These are phyloP conservation scores for Clusia tigrina DNA, from an alignment of 2,888 invertebrate species.

Conservation along the genomic window DNA sequence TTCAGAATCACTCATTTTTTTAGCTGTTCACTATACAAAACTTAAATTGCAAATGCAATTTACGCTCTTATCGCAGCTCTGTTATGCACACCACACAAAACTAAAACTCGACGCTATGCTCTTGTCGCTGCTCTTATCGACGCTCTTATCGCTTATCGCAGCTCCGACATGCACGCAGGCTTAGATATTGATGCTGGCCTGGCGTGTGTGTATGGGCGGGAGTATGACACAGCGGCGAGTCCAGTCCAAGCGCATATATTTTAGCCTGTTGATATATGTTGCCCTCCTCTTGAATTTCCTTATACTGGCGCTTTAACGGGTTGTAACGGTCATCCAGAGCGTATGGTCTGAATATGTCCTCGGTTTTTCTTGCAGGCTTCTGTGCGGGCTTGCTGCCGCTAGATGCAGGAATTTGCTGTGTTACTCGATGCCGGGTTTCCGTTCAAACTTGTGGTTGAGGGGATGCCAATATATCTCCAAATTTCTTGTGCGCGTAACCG, in stretches of 20 bases:
- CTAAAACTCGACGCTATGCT: no score
- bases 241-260: constrained; percentile 26
- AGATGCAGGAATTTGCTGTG: not conserved
- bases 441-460: not conserved
- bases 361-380: not conserved
- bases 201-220: not conserved
- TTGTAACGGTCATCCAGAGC: constrained; percentile 34
- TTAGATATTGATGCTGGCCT: no score
- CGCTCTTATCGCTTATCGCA: no score
- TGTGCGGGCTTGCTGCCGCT: not conserved
- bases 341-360: constrained; percentile 25
- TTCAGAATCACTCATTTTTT: no score
- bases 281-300: constrained; percentile 1
- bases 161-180: no score
- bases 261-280: no score
- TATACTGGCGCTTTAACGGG: constrained; percentile 40
- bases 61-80: no score
- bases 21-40: no score
- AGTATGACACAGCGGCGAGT: constrained; percentile 20
- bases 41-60: no score
- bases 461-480: not conserved
- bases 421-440: not conserved
- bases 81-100: no score
- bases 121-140: no score
- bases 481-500: constrained; percentile 5